phyloP scores from a whole-genome alignment of 2,797 vertebrate genomes.

The Enteromius unitaeniatus region DNA sequence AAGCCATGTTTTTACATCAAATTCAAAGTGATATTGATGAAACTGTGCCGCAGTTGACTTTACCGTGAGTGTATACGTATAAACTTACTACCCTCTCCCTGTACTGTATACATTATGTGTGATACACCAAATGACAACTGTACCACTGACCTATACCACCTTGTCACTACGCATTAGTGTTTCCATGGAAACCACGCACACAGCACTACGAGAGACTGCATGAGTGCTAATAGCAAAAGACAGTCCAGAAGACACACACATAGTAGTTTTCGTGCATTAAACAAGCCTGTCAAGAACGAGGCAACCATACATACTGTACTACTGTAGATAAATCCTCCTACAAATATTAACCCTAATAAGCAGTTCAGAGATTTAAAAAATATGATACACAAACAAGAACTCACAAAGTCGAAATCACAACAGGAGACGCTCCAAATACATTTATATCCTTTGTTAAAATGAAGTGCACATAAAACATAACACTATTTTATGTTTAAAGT shows the following conservation, averaged over 20 bases:
- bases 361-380: no score
- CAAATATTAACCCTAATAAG: no score
- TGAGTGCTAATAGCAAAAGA: constrained; percentile 16
- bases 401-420: no score
- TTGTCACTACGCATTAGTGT: constrained; percentile 36
- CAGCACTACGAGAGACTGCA: constrained; percentile 1
- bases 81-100: neutral
- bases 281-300: constrained; percentile 4
- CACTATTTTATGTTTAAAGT: no score
- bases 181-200: constrained; percentile 21
- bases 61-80: neutral
- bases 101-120: neutral
- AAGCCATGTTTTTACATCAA: neutral
- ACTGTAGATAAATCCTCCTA: neutral
- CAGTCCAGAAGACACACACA: neutral
- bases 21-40: neutral
- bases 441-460: no score
- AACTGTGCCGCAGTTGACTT: neutral
- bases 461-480: no score
- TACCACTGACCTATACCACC: constrained; percentile 14
- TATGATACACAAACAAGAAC: no score
- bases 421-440: no score
- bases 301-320: neutral
- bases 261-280: neutral
- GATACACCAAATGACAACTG: constrained; percentile 24